phyloP scores from a whole-genome alignment of 1,140 invertebrate genomes.

The Scaptomyza montana region DNA sequence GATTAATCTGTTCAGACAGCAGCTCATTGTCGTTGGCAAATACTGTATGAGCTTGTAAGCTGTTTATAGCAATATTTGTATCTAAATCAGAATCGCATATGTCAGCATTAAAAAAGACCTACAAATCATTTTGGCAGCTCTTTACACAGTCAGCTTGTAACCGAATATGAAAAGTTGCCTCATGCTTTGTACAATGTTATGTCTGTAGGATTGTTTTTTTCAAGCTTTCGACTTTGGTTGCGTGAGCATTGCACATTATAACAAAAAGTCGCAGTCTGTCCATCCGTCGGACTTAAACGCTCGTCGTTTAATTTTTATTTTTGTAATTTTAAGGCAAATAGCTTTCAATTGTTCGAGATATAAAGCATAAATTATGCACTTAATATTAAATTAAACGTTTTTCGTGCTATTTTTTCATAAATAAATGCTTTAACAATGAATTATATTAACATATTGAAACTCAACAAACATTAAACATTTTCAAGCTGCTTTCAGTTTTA shows the following conservation, averaged over 20 bases:
- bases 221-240: not conserved
- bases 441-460: no score
- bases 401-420: no score
- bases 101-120: constrained; percentile 69
- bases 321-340: constrained; percentile 57
- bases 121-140: constrained; percentile 51
- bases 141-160: constrained; percentile 1
- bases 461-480: not conserved
- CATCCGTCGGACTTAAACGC: constrained; percentile 17
- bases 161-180: constrained; percentile 35
- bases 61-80: not conserved
- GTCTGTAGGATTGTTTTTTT: constrained; percentile 12
- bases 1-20: constrained; percentile 46
- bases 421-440: no score
- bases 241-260: constrained; percentile 12
- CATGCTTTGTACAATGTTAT: not conserved
- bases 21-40: constrained; percentile 15
- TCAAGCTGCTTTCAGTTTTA: not conserved
- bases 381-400: not conserved
- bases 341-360: constrained; percentile 8
- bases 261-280: not conserved
- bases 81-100: constrained; percentile 51
- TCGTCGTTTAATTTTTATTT: constrained; percentile 38
- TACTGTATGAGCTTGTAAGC: not conserved
- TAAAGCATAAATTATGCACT: not conserved